Evolutionary conservation across 2,797 vertebrate genomes (phyloP), one percentile per base, ranked within the genome.

Genomic region (Oreortyx pictus): DNA sequence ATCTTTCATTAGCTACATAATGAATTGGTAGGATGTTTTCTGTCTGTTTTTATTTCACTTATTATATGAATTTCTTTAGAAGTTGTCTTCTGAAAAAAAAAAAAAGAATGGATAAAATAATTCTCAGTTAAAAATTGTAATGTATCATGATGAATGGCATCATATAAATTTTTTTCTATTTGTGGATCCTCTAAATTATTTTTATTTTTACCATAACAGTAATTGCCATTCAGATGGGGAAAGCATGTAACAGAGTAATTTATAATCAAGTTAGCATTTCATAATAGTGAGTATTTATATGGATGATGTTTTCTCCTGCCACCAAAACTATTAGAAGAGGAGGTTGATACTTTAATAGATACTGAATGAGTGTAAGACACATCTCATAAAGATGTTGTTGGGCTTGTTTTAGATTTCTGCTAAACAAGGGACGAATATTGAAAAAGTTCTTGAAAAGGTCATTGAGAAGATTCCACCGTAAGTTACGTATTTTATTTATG

Each of bases 361-460:
- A 33, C 6, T 64, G 52, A 66, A 22, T 52, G 54, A 59, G 7
- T 47, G 13, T 54, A 67, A 89, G 20, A 46, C 6, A 70, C 17
- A 0, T 70, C 27, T 66, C 88, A 61, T 0, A 47, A 71, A 86
- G 59, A 31, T n/a, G 6, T n/a, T 78, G 6, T 85, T 94, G 62
- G 5, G 43, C 35, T 80, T 92, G 57, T 90, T 97, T 91, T 96
- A 99, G 99, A 98, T 99, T 96, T 99, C 99, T 83, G 99, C 99
- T 74, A 99, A 99, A 97, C 96, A 98, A 66, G 99, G 99, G 95
- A 99, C 98, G 87, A 99, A 99, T 56, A 97, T 99, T 72, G 98
- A 99, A 83, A 96, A 87, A 70, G 98, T 99, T 95, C 98, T 99
- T 75, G 95, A 98, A 37, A 98, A 98, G 22, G 97, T 99, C 27